Percentiles rank a stretch among this genome's conserved stretches.
phyloP scores from a whole-genome alignment of 2,797 vertebrate species.

The Mionectes olivaceus region DNA sequence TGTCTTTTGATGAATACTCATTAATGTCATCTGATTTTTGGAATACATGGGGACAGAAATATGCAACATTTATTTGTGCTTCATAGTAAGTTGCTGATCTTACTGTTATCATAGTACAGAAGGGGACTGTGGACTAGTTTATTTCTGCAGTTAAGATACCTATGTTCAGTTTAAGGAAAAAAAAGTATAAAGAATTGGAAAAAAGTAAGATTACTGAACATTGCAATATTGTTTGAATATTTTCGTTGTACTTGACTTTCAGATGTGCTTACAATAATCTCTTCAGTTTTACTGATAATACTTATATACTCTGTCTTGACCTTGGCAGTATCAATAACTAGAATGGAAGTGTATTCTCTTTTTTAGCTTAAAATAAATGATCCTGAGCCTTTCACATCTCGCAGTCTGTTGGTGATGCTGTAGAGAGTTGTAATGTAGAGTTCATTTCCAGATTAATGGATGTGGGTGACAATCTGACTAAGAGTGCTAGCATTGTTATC shows the following conservation, averaged over 20 bases:
- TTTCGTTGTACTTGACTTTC: not conserved
- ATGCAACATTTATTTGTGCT: not conserved
- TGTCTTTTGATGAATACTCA: not conserved
- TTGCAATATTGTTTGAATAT: not conserved
- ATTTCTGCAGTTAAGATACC: not conserved
- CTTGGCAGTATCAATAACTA: not conserved
- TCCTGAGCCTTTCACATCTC: not conserved
- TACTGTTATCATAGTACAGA: not conserved
- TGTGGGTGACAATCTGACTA: not conserved
- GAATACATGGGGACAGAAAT: not conserved
- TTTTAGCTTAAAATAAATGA: not conserved
- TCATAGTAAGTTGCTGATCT: not conserved
- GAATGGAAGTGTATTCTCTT: not conserved
- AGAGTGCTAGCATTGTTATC: not conserved
- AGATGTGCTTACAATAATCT: not conserved
- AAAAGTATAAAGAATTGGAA: not conserved
- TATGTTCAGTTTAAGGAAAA: not conserved
- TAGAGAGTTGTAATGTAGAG: not conserved
- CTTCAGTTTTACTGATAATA: not conserved
- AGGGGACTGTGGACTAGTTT: not conserved
- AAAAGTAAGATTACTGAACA: not conserved
- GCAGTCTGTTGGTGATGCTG: not conserved
- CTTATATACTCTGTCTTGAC: not conserved
- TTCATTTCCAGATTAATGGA: not conserved
- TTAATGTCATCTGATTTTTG: not conserved